Percentiles rank a stretch among this genome's conserved stretches.
These are phyloP conservation scores for Clivina fossor DNA, from an alignment of 2,888 invertebrate genomes.

Conservation along the genomic window DNA sequence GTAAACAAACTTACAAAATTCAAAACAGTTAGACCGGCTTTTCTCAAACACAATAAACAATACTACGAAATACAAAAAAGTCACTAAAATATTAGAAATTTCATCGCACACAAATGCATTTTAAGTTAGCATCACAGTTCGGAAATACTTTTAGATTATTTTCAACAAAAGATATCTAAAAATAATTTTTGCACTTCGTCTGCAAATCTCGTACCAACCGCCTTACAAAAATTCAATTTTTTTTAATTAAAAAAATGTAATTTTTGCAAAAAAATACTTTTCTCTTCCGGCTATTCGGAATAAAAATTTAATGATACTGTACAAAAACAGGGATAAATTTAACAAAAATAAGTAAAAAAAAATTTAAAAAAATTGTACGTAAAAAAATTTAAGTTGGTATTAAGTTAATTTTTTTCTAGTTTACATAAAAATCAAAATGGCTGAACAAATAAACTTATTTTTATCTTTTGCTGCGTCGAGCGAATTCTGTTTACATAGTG, in stretches of 20 bases:
- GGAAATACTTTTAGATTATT: conserved; percentile 24
- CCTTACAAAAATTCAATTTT: conserved; percentile 11
- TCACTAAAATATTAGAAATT: background rate
- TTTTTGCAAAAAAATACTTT: background rate
- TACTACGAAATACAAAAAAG: background rate
- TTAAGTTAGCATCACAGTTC: conserved; percentile 8
- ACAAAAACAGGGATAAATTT: too few relatives aligned
- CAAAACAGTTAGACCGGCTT: too few relatives aligned
- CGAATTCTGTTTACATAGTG: conserved; percentile 6
- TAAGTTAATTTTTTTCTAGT: conserved; percentile 19
- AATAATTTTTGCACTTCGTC: conserved; percentile 26
- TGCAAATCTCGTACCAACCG: conserved; percentile 28
- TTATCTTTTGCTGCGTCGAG: conserved; percentile 43
- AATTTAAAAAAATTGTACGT: too few relatives aligned
- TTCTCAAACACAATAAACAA: too few relatives aligned
- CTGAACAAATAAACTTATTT: conserved; percentile 53
- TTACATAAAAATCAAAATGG: conserved; percentile 49
- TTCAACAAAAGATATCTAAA: conserved; percentile 32
- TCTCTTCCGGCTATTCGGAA: background rate
- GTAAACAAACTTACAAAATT: too few relatives aligned
- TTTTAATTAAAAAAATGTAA: conserved; percentile 6
- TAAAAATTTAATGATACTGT: background rate
- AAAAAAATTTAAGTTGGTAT: conserved; percentile 31
- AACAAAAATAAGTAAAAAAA: conserved; percentile 6
- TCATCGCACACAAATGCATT: conserved; percentile 1